Evolutionary conservation across 92 coral and sea anemone species (phyloP), one percentile per base, ranked within the genome.

Genomic region (Chrysogorgia sp.): DNA sequence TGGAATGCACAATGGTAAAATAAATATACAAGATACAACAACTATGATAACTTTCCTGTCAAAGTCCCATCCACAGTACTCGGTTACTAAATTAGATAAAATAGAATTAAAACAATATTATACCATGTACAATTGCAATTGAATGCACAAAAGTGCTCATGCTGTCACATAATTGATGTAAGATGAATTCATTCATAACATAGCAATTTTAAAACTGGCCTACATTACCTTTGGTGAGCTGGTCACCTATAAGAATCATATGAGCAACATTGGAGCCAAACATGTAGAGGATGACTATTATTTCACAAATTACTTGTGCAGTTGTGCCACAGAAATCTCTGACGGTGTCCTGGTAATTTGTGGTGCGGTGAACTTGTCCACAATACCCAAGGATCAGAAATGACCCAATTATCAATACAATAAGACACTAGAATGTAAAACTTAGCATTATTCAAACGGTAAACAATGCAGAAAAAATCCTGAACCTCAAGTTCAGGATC

Each of bases 241-340:
- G 98, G 76, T 93, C 98, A 31, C 97, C 98, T 69, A 93, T 91
- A 60, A 93, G 82, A 49, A 93, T 92, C 82, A 93, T 79, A 63
- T 91, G 90, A 14, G 97, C 91, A 45, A 91, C 76, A 41, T 86
- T 84, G 23, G 94, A 88, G 10, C 98, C 98, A 82, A 89, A 84
- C 98, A 93, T 93, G 32, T 93, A 93, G 28, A 91, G 58, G 75
- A 91, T 48, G 0, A 93, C 88, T 31, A 87, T 23, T 34, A 93
- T 63, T 76, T 93, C 90, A 6, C 91, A 89, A 24, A 84, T 55
- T 22, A 89, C 57, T 79, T 89, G 92, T 6, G 88, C 88, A 25
- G 76, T 70, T 20, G 90, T 82, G 34, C 98, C 98, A 41, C 92
- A 83, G 68, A 79, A 81, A 26, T 90, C 92, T 55, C 92, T 74